phyloP scores from a whole-genome alignment of 2,113 vertebrate genomes.

The Hippopotamus amphibius region DNA sequence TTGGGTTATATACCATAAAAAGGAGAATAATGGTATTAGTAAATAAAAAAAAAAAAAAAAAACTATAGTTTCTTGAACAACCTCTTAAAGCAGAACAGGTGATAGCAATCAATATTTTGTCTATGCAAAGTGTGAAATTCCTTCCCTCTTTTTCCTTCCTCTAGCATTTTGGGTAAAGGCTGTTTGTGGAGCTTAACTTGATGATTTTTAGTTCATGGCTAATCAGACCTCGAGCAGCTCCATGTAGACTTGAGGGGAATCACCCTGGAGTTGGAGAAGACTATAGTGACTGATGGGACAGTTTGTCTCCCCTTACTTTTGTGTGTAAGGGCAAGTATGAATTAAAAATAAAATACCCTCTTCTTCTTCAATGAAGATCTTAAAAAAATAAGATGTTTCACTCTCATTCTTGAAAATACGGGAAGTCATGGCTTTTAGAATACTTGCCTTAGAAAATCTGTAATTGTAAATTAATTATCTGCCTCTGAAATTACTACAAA shows the following conservation, averaged over 20 bases:
- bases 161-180: not conserved
- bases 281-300: not conserved
- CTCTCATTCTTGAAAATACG: not conserved
- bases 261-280: not conserved
- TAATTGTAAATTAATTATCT: not conserved
- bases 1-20: not conserved
- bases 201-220: not conserved
- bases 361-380: too few species aligned
- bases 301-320: not conserved
- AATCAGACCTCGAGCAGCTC: not conserved
- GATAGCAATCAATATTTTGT: not conserved
- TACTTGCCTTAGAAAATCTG: not conserved
- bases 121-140: accelerated
- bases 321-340: not conserved
- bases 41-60: not conserved
- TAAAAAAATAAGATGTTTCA: too few species aligned
- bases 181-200: not conserved
- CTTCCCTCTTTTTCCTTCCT: not conserved
- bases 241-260: not conserved
- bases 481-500: not conserved
- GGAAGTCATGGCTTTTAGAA: not conserved
- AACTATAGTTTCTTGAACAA: not conserved
- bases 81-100: not conserved
- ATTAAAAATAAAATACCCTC: not conserved
- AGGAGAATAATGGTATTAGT: not conserved